Evolutionary conservation across 2,888 invertebrate genomes (phyloP).

Genomic region (Meghimatium bilineatum): DNA sequence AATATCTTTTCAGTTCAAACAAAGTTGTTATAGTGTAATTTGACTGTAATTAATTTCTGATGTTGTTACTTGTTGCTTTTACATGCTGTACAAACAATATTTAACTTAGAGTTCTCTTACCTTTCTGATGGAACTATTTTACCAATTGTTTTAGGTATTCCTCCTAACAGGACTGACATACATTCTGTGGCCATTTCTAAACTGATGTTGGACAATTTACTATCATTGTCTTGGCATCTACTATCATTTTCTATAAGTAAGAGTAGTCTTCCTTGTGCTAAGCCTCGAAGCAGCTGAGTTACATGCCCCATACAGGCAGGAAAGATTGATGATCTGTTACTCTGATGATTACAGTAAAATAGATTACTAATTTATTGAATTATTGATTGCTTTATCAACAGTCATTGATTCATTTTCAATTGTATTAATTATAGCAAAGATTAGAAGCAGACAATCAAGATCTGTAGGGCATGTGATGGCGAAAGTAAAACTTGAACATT

Average conservation of each 20-base stretch:
- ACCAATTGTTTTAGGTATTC: not conserved
- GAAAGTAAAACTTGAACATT: too few relatives aligned
- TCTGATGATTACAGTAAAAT: not conserved
- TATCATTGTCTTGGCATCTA: not conserved
- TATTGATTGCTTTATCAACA: not conserved
- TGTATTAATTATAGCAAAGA: too few relatives aligned
- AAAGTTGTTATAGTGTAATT: too few relatives aligned
- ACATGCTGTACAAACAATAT: not conserved
- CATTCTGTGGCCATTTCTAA: constrained; percentile 12
- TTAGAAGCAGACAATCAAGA: too few relatives aligned
- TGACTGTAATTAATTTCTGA: too few relatives aligned
- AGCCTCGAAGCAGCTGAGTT: constrained; percentile 30
- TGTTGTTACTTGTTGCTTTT: not conserved
- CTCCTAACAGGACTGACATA: not conserved
- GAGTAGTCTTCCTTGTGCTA: constrained; percentile 32
- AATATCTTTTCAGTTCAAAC: too few relatives aligned
- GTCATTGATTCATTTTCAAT: too few relatives aligned
- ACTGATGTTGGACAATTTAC: not conserved
- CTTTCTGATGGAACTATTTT: constrained; percentile 13
- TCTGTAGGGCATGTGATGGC: too few relatives aligned
- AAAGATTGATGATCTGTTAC: not conserved
- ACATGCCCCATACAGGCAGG: constrained; percentile 26
- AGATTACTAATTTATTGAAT: not conserved
- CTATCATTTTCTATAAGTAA: constrained; percentile 19
- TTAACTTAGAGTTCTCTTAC: constrained; percentile 1